Percentiles rank a stretch among this genome's conserved stretches.
phyloP scores from a whole-genome alignment of 2,113 vertebrate genomes.

The Brachyhypopomus gauderio region DNA sequence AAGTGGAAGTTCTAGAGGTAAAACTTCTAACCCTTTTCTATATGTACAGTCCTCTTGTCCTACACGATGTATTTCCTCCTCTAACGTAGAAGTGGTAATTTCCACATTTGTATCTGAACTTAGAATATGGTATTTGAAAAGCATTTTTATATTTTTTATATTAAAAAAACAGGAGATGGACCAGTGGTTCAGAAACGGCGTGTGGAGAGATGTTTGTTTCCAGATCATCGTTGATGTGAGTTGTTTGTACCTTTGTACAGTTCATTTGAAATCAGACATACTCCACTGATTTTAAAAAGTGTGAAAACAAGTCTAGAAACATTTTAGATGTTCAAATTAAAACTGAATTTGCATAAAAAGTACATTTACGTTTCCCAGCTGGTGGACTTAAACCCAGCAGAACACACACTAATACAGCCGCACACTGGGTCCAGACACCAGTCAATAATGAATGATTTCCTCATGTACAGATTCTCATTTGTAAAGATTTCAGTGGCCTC shows the following conservation, averaged over 20 bases:
- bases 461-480: neutral
- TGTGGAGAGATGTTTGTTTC: constrained; percentile 52
- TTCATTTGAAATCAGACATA: constrained; percentile 18
- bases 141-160: constrained; percentile 80
- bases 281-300: neutral
- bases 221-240: constrained; percentile 46
- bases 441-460: constrained; percentile 13
- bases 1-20: constrained; percentile 46
- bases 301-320: neutral
- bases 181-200: constrained; percentile 71
- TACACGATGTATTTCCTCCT: constrained; percentile 67
- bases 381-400: neutral
- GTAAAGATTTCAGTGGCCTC: neutral
- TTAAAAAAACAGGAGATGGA: constrained; percentile 65
- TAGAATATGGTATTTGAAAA: constrained; percentile 69
- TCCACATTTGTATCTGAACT: constrained; percentile 75
- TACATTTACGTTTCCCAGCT: constrained; percentile 10
- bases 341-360: neutral
- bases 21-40: constrained; percentile 59
- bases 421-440: neutral
- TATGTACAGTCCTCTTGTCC: constrained; percentile 70
- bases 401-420: neutral
- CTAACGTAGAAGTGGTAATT: constrained; percentile 71
- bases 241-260: constrained; percentile 60
- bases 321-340: neutral